These are phyloP conservation scores for Danio jaintianensis DNA, from an alignment of 2,797 vertebrate genomes.

Conservation along the genomic window DNA sequence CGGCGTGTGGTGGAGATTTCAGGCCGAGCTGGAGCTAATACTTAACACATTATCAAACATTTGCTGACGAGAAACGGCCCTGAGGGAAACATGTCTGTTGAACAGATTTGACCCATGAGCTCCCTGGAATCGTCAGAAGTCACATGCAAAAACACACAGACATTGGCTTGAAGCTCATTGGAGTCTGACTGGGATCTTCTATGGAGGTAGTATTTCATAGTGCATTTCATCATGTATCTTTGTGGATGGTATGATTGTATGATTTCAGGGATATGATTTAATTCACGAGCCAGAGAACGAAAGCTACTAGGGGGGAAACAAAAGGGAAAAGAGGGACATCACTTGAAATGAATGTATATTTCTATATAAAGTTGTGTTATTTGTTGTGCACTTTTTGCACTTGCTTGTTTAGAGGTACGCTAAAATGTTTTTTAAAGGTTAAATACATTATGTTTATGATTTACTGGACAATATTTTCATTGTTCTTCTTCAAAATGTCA, in stretches of 20 bases:
- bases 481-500: no score
- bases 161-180: slow-evolving; percentile 33
- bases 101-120: slow-evolving; percentile 36
- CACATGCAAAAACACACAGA: slow-evolving; percentile 29
- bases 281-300: neutral
- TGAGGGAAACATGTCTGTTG: slow-evolving; percentile 36
- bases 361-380: neutral
- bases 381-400: no score
- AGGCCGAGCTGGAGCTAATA: slow-evolving; percentile 36
- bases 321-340: neutral
- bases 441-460: no score
- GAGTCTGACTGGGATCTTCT: slow-evolving; percentile 24
- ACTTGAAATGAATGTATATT: slow-evolving; percentile 1
- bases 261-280: slow-evolving; percentile 1
- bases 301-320: neutral
- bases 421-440: no score
- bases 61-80: slow-evolving; percentile 43
- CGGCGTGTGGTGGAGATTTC: slow-evolving; percentile 18
- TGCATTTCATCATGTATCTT: slow-evolving; percentile 12
- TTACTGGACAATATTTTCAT: no score
- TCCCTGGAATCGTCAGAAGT: slow-evolving; percentile 31
- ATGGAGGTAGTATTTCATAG: slow-evolving; percentile 33
- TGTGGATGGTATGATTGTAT: neutral
- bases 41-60: slow-evolving; percentile 51
- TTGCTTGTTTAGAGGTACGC: no score